phyloP scores from a whole-genome alignment of 2,888 invertebrate genomes.

The Andrena bucephala region DNA sequence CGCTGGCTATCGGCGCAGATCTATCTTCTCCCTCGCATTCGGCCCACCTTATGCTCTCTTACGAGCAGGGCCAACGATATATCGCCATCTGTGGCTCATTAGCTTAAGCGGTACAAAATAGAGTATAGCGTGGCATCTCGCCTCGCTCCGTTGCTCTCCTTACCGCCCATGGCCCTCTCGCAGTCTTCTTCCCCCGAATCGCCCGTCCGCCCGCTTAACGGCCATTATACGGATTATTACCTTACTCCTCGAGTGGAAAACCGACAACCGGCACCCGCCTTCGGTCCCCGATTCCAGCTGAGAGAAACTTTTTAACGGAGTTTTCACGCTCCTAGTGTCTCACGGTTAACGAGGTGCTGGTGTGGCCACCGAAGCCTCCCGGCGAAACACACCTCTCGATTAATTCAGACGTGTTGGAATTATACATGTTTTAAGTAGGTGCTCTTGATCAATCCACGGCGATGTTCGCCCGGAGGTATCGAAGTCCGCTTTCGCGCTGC shows the following conservation, averaged over 20 bases:
- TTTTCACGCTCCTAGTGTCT: not conserved
- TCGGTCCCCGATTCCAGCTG: not conserved
- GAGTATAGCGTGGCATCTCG: constrained; percentile 70
- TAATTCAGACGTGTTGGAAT: not conserved
- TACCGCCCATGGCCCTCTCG: constrained; percentile 26
- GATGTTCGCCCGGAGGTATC: not conserved
- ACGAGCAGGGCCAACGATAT: constrained; percentile 66
- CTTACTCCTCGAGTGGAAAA: constrained; percentile 64
- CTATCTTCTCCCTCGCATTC: constrained; percentile 58
- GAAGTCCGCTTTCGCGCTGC: not conserved
- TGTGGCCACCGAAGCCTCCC: not conserved
- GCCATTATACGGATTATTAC: constrained; percentile 73
- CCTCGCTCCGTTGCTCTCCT: constrained; percentile 61
- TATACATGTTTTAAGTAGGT: not conserved
- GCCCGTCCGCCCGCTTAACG: constrained; percentile 55
- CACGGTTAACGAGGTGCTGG: not conserved
- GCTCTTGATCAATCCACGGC: not conserved
- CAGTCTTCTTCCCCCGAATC: constrained; percentile 25
- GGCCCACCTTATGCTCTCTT: constrained; percentile 62
- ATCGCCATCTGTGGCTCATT: constrained; percentile 83
- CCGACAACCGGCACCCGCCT: constrained; percentile 46
- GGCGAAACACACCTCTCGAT: not conserved
- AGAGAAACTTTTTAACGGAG: not conserved
- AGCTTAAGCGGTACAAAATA: constrained; percentile 83
- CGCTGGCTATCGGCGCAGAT: constrained; percentile 44